Evolutionary conservation across 1,140 invertebrate species (phyloP).

Genomic region (Tribolium madens): DNA sequence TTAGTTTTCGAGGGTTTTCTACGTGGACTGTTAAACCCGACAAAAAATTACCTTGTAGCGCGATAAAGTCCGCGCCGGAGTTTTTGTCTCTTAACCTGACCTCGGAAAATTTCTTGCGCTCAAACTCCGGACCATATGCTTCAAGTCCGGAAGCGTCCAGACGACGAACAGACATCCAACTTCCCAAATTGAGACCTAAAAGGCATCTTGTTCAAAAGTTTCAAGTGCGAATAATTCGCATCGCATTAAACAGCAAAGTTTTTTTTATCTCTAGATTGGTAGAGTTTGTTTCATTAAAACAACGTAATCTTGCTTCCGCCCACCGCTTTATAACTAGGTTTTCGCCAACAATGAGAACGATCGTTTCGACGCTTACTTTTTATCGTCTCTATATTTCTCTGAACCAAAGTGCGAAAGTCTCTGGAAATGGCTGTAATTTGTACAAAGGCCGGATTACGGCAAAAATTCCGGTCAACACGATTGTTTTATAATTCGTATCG

Average conservation of each 20-base stretch:
- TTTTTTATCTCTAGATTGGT: slow-evolving; percentile 25
- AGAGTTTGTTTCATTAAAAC: slow-evolving; percentile 15
- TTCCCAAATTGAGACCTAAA: background rate
- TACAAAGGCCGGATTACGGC: background rate
- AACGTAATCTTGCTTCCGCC: slow-evolving; percentile 10
- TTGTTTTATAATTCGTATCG: slow-evolving; percentile 24
- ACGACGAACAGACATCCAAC: background rate
- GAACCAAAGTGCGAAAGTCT: slow-evolving; percentile 27
- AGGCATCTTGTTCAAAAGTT: background rate
- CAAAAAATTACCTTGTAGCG: slow-evolving; percentile 30
- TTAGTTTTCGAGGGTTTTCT: slow-evolving; percentile 35
- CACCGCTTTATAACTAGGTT: slow-evolving; percentile 25
- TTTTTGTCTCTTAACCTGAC: slow-evolving; percentile 1
- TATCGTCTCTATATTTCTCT: slow-evolving; percentile 24
- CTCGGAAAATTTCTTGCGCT: background rate
- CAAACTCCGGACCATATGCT: background rate
- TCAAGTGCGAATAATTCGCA: background rate
- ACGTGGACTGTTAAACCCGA: slow-evolving; percentile 23
- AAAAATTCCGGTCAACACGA: slow-evolving; percentile 30
- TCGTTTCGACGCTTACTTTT: slow-evolving; percentile 33
- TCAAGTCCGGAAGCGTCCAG: background rate
- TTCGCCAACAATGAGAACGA: slow-evolving; percentile 22
- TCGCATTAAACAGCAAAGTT: slow-evolving; percentile 18
- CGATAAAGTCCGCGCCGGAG: slow-evolving; percentile 1
- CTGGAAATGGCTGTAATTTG: slow-evolving; percentile 28